Evolutionary conservation across 2,888 invertebrate genomes (phyloP), one percentile per base, ranked within the genome.

Genomic region (Ochropleura leucogaster): DNA sequence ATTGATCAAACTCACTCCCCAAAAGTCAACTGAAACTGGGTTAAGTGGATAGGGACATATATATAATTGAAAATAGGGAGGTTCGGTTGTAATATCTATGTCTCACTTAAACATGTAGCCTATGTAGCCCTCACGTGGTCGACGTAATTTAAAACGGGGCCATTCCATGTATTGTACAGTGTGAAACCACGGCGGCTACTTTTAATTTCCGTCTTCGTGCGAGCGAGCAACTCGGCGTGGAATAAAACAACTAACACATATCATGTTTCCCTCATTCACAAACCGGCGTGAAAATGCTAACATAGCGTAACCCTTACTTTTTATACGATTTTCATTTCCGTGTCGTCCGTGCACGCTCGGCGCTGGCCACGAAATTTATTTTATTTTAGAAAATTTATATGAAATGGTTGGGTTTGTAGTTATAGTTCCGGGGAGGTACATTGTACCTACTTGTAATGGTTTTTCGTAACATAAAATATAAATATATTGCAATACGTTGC

Each of bases 141-240:
- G 47, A 62, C 12, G 79, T 79, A 60, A 81, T 78, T 73, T 79
- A 80, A 68, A 78, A 67, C 57, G 65, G 72, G 66, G 67, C 67
- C 70, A 73, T 77, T 82, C 66, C 77, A 77, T 79, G 74, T 73
- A 72, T 80, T 83, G 80, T 80, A 75, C 78, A 68, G 75, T 81
- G 71, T 65, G 55, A 72, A 82, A 80, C 85, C 77, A 73, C 75
- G 59, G 73, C 68, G 71, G 82, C 80, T 77, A 84, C 69, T 85
- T 84, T 85, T 85, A 85, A 85, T 84, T 84, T 84, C 84, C 85
- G 84, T 77, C 85, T 84, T 82, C 68, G 72, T 76, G 72, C 75
- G 74, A 49, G 66, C 71, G 63, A 51, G 51, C 62, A 62, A 83
- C 72, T 76, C 80, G 47, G 69, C 59, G 67, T 55, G 57, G 75